Evolutionary conservation across 2,888 invertebrate genomes (phyloP).

Genomic region (Amphipoea lucens): DNA sequence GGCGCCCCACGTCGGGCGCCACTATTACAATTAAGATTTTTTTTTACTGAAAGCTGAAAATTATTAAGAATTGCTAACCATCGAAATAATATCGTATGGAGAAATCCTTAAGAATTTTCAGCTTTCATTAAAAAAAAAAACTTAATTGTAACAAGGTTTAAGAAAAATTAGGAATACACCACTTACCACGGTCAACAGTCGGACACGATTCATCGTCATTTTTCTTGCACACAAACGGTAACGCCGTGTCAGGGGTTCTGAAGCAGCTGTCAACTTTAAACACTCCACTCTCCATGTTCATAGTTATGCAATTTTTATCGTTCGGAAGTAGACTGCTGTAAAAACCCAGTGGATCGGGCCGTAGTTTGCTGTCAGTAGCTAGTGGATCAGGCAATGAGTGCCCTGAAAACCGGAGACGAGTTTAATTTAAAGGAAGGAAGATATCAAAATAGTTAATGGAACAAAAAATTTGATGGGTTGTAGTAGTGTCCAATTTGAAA

Average conservation of each 20-base stretch:
- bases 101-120: too few relatives aligned
- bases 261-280: constrained; percentile 40
- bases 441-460: neutral
- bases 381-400: constrained; percentile 36
- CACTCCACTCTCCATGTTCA: constrained; percentile 55
- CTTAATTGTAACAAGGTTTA: too few relatives aligned
- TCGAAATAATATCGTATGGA: too few relatives aligned
- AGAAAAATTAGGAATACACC: neutral
- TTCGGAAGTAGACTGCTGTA: too few relatives aligned
- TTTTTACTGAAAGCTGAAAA: too few relatives aligned
- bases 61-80: too few relatives aligned
- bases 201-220: constrained; percentile 61
- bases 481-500: neutral
- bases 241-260: neutral
- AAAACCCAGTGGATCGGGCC: neutral
- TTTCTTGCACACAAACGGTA: constrained; percentile 67
- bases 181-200: constrained; percentile 65
- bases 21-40: too few relatives aligned
- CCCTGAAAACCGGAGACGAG: constrained; percentile 29
- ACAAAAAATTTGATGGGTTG: neutral
- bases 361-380: neutral
- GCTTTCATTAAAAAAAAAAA: too few relatives aligned
- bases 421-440: neutral
- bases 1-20: too few relatives aligned
- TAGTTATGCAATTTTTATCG: constrained; percentile 43